Percentiles rank a stretch among this genome's conserved stretches.
Evolutionary conservation across 2,888 invertebrate genomes (phyloP).

Genomic region (Andrena fulva): DNA sequence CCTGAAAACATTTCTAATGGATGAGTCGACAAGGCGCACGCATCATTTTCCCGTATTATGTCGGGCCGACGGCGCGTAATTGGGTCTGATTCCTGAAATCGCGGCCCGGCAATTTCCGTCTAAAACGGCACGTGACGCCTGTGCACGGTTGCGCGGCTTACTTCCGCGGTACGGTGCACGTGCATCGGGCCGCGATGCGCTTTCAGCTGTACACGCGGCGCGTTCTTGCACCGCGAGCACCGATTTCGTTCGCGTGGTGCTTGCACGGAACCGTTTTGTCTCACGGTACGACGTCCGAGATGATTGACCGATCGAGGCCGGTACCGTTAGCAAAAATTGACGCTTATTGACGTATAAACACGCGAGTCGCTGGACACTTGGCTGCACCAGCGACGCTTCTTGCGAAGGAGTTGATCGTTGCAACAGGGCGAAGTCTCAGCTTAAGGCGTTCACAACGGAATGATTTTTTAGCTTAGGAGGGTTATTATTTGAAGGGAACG

Average conservation of each 20-base stretch:
- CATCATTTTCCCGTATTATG: slow-evolving; percentile 25
- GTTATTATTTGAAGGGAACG: too few relatives aligned
- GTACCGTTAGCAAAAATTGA: slow-evolving; percentile 78
- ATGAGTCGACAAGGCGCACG: slow-evolving; percentile 23
- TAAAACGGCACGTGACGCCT: slow-evolving; percentile 45
- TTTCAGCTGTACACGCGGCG: slow-evolving; percentile 56
- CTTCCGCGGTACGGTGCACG: slow-evolving; percentile 51
- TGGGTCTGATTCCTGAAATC: slow-evolving; percentile 41
- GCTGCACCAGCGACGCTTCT: neutral
- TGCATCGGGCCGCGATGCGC: slow-evolving; percentile 49
- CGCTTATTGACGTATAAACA: slow-evolving; percentile 67
- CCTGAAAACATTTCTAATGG: neutral
- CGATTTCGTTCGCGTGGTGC: slow-evolving; percentile 56
- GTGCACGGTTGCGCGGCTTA: slow-evolving; percentile 28
- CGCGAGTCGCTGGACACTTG: neutral
- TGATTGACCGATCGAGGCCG: slow-evolving; percentile 72
- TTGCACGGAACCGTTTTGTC: slow-evolving; percentile 69
- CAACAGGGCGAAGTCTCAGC: neutral
- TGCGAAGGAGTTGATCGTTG: neutral
- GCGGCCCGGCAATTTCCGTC: slow-evolving; percentile 28
- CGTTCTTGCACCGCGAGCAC: slow-evolving; percentile 56
- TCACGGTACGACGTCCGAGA: slow-evolving; percentile 71
- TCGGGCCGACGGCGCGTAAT: slow-evolving; percentile 14
- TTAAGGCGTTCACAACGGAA: too few relatives aligned
- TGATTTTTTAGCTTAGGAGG: too few relatives aligned